Conservation (phyloP, 1,140 invertebrate species). For the Drosophila baimaii region DNA sequence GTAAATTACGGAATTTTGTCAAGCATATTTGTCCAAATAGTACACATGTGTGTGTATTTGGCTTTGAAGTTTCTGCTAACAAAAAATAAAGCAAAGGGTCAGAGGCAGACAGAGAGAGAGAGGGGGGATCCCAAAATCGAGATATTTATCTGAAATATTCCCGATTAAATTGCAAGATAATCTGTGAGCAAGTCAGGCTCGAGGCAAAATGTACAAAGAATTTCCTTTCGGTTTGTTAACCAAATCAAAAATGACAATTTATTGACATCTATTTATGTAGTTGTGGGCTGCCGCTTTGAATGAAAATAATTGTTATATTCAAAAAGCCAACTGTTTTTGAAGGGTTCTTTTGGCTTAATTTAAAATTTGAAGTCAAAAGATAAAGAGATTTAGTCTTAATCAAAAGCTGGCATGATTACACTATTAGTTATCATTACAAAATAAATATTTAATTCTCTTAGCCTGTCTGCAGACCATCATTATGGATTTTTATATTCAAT, state of each 20-base stretch:
- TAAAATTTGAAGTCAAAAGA: neutral
- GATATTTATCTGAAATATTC: constrained; percentile 19
- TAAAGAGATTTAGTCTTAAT: neutral
- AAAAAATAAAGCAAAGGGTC: constrained; percentile 2
- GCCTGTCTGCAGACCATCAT: neutral
- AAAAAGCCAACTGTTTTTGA: neutral
- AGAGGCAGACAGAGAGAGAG: neutral
- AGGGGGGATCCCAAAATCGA: constrained; percentile 13
- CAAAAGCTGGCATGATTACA: neutral
- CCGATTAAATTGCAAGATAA: constrained; percentile 20
- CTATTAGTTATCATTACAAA: neutral
- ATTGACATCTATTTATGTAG: constrained; percentile 10
- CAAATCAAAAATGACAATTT: constrained; percentile 1
- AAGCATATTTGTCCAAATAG: constrained; percentile 41
- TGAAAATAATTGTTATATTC: constrained; percentile 2
- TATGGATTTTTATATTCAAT: neutral
- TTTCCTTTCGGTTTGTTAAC: neutral
- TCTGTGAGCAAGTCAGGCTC: neutral
- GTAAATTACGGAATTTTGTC: constrained; percentile 41
- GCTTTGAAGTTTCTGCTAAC: constrained; percentile 6
- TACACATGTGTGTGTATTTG: constrained; percentile 24
- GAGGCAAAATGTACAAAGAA: neutral
- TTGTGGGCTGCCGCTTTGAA: constrained; percentile 1
- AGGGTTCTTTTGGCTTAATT: too few relatives aligned
- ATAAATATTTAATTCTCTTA: neutral